Evolutionary conservation across 2,113 vertebrate genomes (phyloP).

Genomic region (Apistogramma diplotaenia): DNA sequence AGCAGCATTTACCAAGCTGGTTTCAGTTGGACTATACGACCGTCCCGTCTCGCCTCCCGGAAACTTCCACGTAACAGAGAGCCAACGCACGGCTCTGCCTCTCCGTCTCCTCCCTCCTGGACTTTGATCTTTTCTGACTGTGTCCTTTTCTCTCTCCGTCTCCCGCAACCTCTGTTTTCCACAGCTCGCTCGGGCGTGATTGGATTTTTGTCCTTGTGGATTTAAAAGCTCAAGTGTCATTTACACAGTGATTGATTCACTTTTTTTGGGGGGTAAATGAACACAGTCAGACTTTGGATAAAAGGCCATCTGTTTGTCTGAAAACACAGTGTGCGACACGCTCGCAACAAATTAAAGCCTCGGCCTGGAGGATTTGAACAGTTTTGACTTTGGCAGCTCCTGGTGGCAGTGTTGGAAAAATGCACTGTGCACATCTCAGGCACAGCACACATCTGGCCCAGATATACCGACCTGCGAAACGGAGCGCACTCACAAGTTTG

Average conservation of each 20-base stretch:
- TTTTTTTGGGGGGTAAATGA: slow-evolving; percentile 14
- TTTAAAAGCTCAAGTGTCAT: slow-evolving; percentile 8
- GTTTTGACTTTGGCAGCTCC: slow-evolving; percentile 6
- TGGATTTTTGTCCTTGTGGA: slow-evolving; percentile 14
- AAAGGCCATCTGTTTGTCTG: slow-evolving; percentile 35
- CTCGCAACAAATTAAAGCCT: slow-evolving; percentile 10
- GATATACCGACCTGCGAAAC: neutral
- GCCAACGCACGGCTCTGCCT: slow-evolving; percentile 10
- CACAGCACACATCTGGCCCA: neutral
- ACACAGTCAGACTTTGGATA: slow-evolving; percentile 7
- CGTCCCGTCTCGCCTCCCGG: neutral
- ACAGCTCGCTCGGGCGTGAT: slow-evolving; percentile 7
- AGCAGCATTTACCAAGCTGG: neutral
- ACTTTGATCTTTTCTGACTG: slow-evolving; percentile 48
- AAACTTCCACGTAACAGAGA: slow-evolving; percentile 45
- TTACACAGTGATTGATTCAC: slow-evolving; percentile 20
- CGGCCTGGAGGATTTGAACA: neutral
- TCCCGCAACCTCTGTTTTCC: slow-evolving; percentile 7
- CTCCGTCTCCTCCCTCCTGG: slow-evolving; percentile 38
- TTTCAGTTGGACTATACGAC: neutral
- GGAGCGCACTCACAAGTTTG: too few species aligned
- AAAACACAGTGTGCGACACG: slow-evolving; percentile 1
- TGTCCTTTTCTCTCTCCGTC: neutral
- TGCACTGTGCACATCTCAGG: neutral
- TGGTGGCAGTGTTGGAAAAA: neutral